These are phyloP conservation scores for Chironomus tepperi DNA, from an alignment of 1,140 invertebrate species.

Conservation along the genomic window DNA sequence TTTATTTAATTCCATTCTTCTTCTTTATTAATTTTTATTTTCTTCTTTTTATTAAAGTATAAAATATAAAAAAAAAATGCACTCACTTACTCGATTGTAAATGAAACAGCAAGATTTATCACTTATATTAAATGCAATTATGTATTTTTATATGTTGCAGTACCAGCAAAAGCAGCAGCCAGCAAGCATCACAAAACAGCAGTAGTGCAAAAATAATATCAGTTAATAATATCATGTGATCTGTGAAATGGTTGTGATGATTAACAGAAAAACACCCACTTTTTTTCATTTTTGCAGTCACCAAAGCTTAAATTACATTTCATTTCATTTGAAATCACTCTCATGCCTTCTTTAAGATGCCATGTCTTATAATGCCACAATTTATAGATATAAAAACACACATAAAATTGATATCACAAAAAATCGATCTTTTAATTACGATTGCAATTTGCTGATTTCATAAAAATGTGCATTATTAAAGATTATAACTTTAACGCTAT, in stretches of 20 bases:
- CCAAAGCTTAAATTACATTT: not conserved
- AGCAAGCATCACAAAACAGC: not conserved
- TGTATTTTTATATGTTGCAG: conserved; percentile 18
- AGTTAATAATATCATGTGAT: not conserved
- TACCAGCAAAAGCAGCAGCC: not conserved
- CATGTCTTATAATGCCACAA: too few species aligned
- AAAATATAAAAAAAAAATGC: too few species aligned
- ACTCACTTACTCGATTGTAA: not conserved
- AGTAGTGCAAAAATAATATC: too few species aligned
- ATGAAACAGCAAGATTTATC: conserved; percentile 18
- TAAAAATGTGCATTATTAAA: conserved; percentile 15
- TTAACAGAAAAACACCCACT: conserved; percentile 1
- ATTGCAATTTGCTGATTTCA: conserved; percentile 7
- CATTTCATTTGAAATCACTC: not conserved
- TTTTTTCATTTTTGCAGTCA: not conserved
- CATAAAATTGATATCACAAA: not conserved
- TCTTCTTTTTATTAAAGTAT: too few species aligned
- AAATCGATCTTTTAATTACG: conserved; percentile 14
- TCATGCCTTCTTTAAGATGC: too few species aligned
- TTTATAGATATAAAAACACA: not conserved
- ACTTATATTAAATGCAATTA: conserved; percentile 21
- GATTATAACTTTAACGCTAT: not conserved
- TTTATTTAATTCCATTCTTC: too few species aligned
- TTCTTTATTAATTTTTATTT: too few species aligned
- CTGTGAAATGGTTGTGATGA: not conserved